Evolutionary conservation across 2,797 vertebrate species (phyloP).

Genomic region (Oreochromis mossambicus): DNA sequence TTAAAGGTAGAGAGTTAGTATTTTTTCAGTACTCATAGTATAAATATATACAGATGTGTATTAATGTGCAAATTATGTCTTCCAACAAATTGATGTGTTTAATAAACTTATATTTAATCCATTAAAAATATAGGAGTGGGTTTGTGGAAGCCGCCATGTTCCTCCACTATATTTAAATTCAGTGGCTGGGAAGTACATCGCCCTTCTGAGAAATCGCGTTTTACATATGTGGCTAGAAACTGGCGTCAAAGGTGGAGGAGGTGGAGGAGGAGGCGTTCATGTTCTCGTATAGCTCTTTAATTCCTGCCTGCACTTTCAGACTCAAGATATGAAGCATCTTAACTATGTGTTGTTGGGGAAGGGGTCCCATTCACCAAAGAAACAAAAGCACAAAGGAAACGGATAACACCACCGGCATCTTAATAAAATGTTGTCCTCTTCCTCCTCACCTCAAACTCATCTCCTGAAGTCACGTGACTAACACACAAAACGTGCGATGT

Average conservation of each 20-base stretch:
- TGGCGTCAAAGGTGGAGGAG: not conserved
- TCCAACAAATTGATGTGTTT: not conserved
- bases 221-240: no score
- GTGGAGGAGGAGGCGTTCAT: not conserved
- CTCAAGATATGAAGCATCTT: not conserved
- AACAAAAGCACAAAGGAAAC: not conserved
- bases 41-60: not conserved
- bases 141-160: not conserved
- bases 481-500: not conserved
- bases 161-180: not conserved
- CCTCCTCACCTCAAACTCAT: not conserved
- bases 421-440: not conserved
- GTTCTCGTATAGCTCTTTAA: not conserved
- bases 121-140: not conserved
- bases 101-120: not conserved
- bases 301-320: not conserved
- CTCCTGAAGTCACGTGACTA: not conserved
- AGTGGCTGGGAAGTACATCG: not conserved
- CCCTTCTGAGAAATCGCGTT: no score
- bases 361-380: not conserved
- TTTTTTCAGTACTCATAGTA: not conserved
- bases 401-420: rapidly evolving
- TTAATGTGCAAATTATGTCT: not conserved
- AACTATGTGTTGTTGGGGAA: not conserved
- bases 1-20: not conserved